Evolutionary conservation across 1,140 invertebrate species (phyloP).

Genomic region (Saccostrea echinata): DNA sequence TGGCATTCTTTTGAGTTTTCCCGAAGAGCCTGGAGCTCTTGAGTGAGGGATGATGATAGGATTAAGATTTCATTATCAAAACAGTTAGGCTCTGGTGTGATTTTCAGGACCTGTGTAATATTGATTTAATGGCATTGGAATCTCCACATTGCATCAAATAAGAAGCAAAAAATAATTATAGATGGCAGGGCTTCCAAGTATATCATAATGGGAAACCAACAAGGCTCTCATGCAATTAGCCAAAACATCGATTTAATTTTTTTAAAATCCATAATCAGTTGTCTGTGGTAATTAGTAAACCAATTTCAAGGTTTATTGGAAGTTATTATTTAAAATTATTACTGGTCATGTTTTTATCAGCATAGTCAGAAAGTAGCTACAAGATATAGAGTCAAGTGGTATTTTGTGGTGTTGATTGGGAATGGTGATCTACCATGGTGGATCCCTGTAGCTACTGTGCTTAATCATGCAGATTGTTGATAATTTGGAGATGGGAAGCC

Average conservation of each 20-base stretch:
- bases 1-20: slow-evolving; percentile 24
- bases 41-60: slow-evolving; percentile 13
- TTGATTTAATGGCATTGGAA: slow-evolving; percentile 28
- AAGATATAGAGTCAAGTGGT: not conserved
- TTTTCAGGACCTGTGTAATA: slow-evolving; percentile 24
- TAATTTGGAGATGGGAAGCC: slow-evolving; percentile 32
- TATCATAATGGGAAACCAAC: slow-evolving; percentile 19
- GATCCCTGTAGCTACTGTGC: not conserved
- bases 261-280: not conserved
- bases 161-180: slow-evolving; percentile 5
- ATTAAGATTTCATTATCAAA: slow-evolving; percentile 37
- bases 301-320: not conserved
- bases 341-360: not conserved
- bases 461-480: not conserved
- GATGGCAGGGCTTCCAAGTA: not conserved
- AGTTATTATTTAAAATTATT: not conserved
- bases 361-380: not conserved
- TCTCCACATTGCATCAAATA: slow-evolving; percentile 34
- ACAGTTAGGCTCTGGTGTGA: slow-evolving; percentile 32
- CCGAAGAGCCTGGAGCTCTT: not conserved
- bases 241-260: not conserved
- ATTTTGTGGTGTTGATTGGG: not conserved
- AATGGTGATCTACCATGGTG: not conserved
- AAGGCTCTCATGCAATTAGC: slow-evolving; percentile 28
- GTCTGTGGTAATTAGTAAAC: not conserved